Base-by-base conservation (phyloP, 2,113 vertebrate species). In the Pogona vitticeps region DNA sequence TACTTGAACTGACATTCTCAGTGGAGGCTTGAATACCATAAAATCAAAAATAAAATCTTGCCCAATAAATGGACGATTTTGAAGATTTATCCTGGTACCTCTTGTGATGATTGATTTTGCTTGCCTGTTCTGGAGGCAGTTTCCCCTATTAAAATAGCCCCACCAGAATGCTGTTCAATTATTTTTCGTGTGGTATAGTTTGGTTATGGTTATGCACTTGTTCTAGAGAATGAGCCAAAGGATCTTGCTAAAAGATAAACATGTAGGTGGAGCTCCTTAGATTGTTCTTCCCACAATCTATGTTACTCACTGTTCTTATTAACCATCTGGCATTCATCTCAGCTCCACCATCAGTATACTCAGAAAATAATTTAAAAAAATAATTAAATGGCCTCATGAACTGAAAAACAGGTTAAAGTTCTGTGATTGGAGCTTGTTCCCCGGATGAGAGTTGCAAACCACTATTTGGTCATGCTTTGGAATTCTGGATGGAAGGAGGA, bases 21-120 rank as follows among this genome's bases (percentile, higher is more conserved):
- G 78, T 38, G 46, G 65, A 89, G 17, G 36, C 17, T 33, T 79
- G 31, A 77, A 31, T 75, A 42, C 85, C 75, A 83, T 80, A 63
- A 85, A 31, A 2, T 83, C 56, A n/a, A 33, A 31, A 79, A 14
- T 71, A 46, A 18, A 59, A n/a, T n/a, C 40, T 59, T 85, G 52
- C 2, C 31, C 18, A 31, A 72, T 59, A n/a, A 78, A 61, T 17
- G 52, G 13, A 80, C 14, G 3, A 61, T 86, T 42, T 59, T 72
- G 33, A 80, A 80, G 33, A n/a, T n/a, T 56, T 33, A 3, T 58
- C 36, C n/a, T 52, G 79, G 46, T 71, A 58, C 14, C 20, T 68
- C n/a, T 42, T 4, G 70, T 46, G 33, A 42, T 80, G 20, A 61
- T 17, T 38, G 58, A 21, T 38, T 78, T 78, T 73, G 28, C 40